Evolutionary conservation across 1,140 invertebrate species (phyloP), one percentile per base, ranked within the genome.

Genomic region (Eriocheir sinensis): DNA sequence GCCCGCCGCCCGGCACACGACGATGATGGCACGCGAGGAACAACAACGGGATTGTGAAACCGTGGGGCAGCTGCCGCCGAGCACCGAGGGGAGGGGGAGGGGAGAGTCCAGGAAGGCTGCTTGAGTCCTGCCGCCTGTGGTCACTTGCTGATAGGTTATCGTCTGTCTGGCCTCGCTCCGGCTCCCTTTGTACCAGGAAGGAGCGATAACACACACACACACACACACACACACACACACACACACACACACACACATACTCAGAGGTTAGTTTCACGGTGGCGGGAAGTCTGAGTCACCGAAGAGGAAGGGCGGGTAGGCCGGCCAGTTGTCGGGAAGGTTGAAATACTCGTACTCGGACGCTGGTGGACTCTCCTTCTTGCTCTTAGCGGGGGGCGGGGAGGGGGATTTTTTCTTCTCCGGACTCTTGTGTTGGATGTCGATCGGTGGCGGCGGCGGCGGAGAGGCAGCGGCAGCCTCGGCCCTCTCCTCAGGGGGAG

Each of bases 251-350:
- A 72, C 27, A 72, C 60, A 72, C 53, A 60, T n/a, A 72, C 60
- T 72, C 60, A n/a, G 27, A n/a, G 60, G 60, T 72, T n/a, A 85
- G n/a, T 0, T 27, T 94, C 79, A 94, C 27, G 94, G 94, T 8
- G 94, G 94, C 12, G 94, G 94, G 89, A 94, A 94, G 34, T 94
- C 94, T 17, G 94, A 94, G 44, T 94, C 94, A 34, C 94, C 94
- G 89, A 94, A 94, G 21, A 94, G 81, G 40, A 94, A 94, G 2
- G 94, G 94, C 41, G 94, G 94, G 81, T 94, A 94, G 27, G 89
- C 80, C 4, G 94, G 94, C 94, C 94, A 94, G 83, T 94, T 94
- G 36, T 94, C 94, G 30, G 94, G 94, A 21, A 94, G 94, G n/a
- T 48, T 36, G 80, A 94, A 94, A 48, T 94, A 94, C 83, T 94